phyloP scores from a whole-genome alignment of 2,113 vertebrate genomes.

The Sinocyclocheilus anophthalmus region DNA sequence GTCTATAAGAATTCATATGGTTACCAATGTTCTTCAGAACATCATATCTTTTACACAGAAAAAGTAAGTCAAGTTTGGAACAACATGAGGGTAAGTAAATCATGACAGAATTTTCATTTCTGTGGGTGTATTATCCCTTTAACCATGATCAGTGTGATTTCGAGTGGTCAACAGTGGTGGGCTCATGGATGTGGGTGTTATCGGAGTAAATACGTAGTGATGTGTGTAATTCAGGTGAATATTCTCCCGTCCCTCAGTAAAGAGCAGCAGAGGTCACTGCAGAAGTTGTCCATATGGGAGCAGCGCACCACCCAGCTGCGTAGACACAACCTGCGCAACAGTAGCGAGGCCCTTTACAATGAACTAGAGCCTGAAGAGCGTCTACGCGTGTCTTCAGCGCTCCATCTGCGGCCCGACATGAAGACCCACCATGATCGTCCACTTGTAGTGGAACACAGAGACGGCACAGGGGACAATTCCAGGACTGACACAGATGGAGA shows the following conservation, averaged over 20 bases:
- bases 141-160: neutral
- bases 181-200: slow-evolving; percentile 58
- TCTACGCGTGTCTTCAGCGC: slow-evolving; percentile 78
- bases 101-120: too few relatives aligned
- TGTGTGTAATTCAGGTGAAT: slow-evolving; percentile 53
- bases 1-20: too few relatives aligned
- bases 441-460: slow-evolving; percentile 75
- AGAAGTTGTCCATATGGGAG: slow-evolving; percentile 93
- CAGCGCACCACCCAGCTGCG: slow-evolving; percentile 94
- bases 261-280: slow-evolving; percentile 86
- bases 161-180: neutral
- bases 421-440: slow-evolving; percentile 93
- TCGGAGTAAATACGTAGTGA: neutral
- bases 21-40: too few relatives aligned
- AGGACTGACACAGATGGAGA: slow-evolving; percentile 26
- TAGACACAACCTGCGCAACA: slow-evolving; percentile 87
- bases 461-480: slow-evolving; percentile 56
- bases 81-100: too few relatives aligned
- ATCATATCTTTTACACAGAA: too few relatives aligned
- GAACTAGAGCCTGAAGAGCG: slow-evolving; percentile 91
- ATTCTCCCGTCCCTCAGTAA: slow-evolving; percentile 73
- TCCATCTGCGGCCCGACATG: slow-evolving; percentile 90
- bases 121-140: too few relatives aligned
- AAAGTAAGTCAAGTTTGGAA: too few relatives aligned
- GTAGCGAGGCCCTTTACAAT: slow-evolving; percentile 91